A percentile compares a stretch with the other conserved stretches of the same genome.
Evolutionary conservation across 2,797 vertebrate genomes (phyloP).

Genomic region (Menidia menidia): DNA sequence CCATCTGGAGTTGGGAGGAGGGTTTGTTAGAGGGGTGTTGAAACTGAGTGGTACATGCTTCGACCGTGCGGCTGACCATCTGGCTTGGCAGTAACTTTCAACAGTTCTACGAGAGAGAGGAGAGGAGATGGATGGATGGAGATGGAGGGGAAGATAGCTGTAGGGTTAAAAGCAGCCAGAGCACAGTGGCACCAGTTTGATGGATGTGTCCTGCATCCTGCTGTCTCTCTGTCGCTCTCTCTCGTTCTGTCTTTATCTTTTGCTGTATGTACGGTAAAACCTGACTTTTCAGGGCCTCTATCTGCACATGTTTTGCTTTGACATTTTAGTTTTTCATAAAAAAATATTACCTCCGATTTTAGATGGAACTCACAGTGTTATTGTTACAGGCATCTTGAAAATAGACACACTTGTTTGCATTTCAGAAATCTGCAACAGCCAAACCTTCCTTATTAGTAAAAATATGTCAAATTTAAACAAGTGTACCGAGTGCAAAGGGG

Average conservation of each 20-base stretch:
- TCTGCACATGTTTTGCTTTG: background rate
- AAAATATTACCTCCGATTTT: background rate
- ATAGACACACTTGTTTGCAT: no score
- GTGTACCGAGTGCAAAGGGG: no score
- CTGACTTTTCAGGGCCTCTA: conserved; percentile 21
- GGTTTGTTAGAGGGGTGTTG: conserved; percentile 80
- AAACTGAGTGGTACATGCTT: conserved; percentile 79
- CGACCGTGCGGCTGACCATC: conserved; percentile 81
- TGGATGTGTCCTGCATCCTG: conserved; percentile 55
- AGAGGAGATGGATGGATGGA: conserved; percentile 62
- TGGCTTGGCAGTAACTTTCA: conserved; percentile 81
- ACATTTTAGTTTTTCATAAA: background rate
- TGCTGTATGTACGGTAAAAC: conserved; percentile 22
- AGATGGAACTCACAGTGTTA: background rate
- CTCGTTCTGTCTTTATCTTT: conserved; percentile 10
- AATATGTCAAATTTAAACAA: no score
- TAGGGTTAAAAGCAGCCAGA: conserved; percentile 76
- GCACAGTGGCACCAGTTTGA: conserved; percentile 65
- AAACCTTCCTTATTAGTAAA: no score
- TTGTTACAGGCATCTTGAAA: background rate
- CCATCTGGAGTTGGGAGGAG: conserved; percentile 82
- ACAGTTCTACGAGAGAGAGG: conserved; percentile 66
- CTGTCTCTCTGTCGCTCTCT: conserved; percentile 16
- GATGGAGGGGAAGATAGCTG: conserved; percentile 60
- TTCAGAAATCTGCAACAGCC: no score